phyloP scores from a whole-genome alignment of 2,797 vertebrate species.

The Diceros bicornis region DNA sequence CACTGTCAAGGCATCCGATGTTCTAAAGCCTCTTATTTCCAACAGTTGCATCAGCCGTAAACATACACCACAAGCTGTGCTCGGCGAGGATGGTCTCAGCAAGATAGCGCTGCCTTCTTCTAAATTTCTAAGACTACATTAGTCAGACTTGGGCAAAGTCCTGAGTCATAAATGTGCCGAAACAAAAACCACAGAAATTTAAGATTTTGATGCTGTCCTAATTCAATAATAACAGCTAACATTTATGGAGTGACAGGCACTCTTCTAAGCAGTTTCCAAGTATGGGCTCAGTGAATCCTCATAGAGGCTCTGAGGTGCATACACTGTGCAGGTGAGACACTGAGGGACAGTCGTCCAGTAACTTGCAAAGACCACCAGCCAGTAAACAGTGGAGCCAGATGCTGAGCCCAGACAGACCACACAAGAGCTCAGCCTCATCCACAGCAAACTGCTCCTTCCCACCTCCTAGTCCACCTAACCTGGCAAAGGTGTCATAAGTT shows the following conservation, averaged over 20 bases:
- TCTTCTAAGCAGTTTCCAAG: rapidly evolving
- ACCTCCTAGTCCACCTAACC: rapidly evolving
- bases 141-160: neutral
- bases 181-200: neutral
- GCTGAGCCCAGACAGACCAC: neutral
- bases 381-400: no score
- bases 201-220: rapidly evolving
- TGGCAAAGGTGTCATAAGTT: rapidly evolving
- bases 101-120: neutral
- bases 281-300: rapidly evolving
- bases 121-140: neutral
- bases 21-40: slow-evolving; percentile 11
- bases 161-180: rapidly evolving
- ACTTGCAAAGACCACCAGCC: rapidly evolving
- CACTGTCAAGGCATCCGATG: neutral
- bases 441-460: no score
- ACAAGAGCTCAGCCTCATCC: rapidly evolving
- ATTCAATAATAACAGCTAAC: neutral
- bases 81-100: neutral
- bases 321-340: rapidly evolving
- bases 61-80: neutral
- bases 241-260: rapidly evolving
- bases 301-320: rapidly evolving
- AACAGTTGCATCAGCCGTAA: slow-evolving; percentile 53
- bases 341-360: rapidly evolving